These are phyloP conservation scores for Enteromius argenteus DNA, from an alignment of 2,797 vertebrate species.

Conservation along the genomic window DNA sequence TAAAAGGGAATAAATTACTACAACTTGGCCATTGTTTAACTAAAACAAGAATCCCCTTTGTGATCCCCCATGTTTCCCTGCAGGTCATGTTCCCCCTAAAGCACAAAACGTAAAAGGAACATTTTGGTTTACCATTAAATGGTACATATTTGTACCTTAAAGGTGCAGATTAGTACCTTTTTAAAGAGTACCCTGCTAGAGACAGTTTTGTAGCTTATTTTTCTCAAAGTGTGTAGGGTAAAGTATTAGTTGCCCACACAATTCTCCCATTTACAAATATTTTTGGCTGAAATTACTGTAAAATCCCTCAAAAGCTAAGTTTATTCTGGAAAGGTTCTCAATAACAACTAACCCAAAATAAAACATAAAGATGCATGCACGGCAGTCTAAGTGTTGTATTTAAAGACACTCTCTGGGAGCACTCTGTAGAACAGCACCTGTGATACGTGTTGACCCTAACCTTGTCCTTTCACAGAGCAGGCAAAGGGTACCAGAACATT, in stretches of 20 bases:
- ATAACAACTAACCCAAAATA: slow-evolving; percentile 47
- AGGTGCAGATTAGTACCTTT: neutral
- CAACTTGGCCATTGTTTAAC: neutral
- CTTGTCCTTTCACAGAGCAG: slow-evolving; percentile 30
- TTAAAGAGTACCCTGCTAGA: neutral
- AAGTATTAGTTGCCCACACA: neutral
- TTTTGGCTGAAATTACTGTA: neutral
- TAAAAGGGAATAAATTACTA: neutral
- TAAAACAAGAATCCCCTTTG: neutral
- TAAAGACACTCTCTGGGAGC: slow-evolving; percentile 19
- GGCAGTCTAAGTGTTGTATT: slow-evolving; percentile 17
- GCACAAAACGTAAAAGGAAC: neutral
- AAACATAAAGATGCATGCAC: slow-evolving; percentile 16
- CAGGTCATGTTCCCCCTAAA: neutral
- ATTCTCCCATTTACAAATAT: neutral
- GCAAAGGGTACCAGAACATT: slow-evolving; percentile 32
- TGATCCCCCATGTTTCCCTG: neutral
- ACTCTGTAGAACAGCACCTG: slow-evolving; percentile 30
- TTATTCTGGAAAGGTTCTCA: neutral
- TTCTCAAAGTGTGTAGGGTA: neutral
- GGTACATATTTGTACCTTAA: neutral
- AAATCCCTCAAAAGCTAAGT: neutral
- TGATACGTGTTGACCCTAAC: slow-evolving; percentile 20
- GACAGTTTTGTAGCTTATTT: neutral
- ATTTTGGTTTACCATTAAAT: neutral